Conservation (phyloP, 2,888 invertebrate species). For the Troglohyphantes excavatus region DNA sequence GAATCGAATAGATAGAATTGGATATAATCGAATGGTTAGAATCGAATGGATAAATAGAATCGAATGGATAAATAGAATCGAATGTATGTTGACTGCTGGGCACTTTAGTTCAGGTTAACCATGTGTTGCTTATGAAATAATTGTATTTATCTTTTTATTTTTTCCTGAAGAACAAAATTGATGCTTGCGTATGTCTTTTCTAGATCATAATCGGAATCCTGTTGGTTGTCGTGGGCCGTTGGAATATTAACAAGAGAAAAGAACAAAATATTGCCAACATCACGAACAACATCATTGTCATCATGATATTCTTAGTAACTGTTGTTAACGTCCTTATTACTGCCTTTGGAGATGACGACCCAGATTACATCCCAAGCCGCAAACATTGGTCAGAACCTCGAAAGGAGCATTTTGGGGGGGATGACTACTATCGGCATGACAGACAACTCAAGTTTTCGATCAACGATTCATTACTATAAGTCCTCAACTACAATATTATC, state of each 20-base stretch:
- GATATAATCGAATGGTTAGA: too few species aligned
- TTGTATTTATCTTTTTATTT: too few species aligned
- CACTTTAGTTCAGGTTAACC: too few species aligned
- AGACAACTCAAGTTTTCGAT: constrained; percentile 48
- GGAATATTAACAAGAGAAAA: constrained; percentile 79
- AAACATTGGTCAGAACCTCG: constrained; percentile 46
- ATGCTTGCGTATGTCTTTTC: constrained; percentile 1
- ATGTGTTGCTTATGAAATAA: too few species aligned
- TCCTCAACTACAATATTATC: background rate
- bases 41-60: too few species aligned
- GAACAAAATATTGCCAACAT: constrained; percentile 80
- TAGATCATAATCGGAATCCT: constrained; percentile 80
- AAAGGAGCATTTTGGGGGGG: constrained; percentile 10
- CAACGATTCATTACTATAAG: background rate
- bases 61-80: too few species aligned
- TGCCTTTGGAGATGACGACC: constrained; percentile 79
- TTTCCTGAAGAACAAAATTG: too few species aligned
- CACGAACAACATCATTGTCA: constrained; percentile 80
- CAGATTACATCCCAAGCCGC: constrained; percentile 32
- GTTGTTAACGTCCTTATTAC: constrained; percentile 80
- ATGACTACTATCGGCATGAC: constrained; percentile 34
- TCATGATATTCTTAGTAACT: constrained; percentile 80
- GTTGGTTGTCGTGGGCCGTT: constrained; percentile 80
- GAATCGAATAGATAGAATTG: too few species aligned
- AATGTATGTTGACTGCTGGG: too few species aligned